These are phyloP conservation scores for Hypotaenidia philippensis DNA, from an alignment of 2,797 vertebrate genomes.

Conservation along the genomic window DNA sequence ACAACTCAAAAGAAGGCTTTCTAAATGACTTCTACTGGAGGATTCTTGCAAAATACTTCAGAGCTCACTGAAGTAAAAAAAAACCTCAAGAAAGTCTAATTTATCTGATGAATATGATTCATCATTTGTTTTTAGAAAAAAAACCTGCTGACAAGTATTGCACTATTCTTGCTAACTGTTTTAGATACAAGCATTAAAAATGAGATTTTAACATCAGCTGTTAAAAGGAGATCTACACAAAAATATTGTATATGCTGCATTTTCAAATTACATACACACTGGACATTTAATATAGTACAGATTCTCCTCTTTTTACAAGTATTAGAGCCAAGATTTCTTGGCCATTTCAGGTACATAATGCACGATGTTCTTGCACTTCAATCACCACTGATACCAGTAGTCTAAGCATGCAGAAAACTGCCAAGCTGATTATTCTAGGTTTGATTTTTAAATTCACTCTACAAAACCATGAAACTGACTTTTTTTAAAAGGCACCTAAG, in stretches of 20 bases:
- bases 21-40: not conserved
- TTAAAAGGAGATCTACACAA: not conserved
- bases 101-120: not conserved
- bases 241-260: not conserved
- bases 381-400: not conserved
- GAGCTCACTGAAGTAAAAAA: not conserved
- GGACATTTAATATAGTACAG: not conserved
- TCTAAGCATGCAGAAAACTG: not conserved
- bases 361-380: not conserved
- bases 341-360: not conserved
- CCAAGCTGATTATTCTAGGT: not conserved
- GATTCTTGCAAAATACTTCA: not conserved
- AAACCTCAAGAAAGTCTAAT: not conserved
- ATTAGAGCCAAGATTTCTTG: not conserved
- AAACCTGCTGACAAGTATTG: not conserved
- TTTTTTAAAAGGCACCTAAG: not conserved
- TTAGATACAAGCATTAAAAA: not conserved
- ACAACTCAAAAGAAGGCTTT: not conserved
- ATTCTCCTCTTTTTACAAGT: not conserved
- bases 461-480: not conserved
- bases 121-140: not conserved
- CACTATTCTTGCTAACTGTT: not conserved
- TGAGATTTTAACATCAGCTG: not conserved
- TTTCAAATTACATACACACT: not conserved
- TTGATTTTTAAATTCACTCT: not conserved